These are phyloP conservation scores for Drosophila incognita DNA, from an alignment of 2,888 invertebrate species.

Conservation along the genomic window DNA sequence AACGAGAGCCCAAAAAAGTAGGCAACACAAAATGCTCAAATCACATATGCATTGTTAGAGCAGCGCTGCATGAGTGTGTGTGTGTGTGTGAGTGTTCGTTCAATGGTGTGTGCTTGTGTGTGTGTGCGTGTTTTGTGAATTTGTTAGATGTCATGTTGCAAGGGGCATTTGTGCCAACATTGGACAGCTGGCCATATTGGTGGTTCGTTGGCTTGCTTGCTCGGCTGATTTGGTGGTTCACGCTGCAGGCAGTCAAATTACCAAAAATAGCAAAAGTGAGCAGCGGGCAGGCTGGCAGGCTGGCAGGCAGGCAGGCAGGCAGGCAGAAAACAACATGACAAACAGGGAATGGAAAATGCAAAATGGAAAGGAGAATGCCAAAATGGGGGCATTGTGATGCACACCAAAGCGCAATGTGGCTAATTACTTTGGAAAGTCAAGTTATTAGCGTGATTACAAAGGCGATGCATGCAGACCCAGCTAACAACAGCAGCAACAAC, in stretches of 20 bases:
- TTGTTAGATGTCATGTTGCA: conserved; percentile 71
- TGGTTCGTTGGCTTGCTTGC: conserved; percentile 22
- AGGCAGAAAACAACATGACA: conserved; percentile 38
- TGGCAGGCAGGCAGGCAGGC: not conserved
- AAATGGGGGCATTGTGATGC: conserved; percentile 21
- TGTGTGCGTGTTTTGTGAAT: conserved; percentile 53
- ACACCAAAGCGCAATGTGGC: conserved; percentile 70
- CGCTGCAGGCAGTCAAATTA: conserved; percentile 62
- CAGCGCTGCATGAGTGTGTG: not conserved
- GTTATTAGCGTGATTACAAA: conserved; percentile 81
- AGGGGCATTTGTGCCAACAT: conserved; percentile 49
- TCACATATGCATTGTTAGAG: conserved; percentile 4
- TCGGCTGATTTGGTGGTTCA: conserved; percentile 57
- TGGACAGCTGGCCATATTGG: conserved; percentile 43
- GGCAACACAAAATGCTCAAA: conserved; percentile 38
- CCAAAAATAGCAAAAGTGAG: conserved; percentile 63
- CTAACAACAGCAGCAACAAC: conserved; percentile 6
- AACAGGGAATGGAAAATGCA: conserved; percentile 18
- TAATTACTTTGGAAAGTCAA: conserved; percentile 80
- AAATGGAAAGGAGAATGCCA: conserved; percentile 10
- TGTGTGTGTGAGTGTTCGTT: not conserved
- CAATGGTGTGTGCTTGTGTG: conserved; percentile 1
- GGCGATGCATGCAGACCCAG: conserved; percentile 51
- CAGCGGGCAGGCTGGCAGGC: conserved; percentile 7
- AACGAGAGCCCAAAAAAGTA: conserved; percentile 36